Conservation (phyloP, 2,797 vertebrate species). For the Schizopygopsis malacanthus region DNA sequence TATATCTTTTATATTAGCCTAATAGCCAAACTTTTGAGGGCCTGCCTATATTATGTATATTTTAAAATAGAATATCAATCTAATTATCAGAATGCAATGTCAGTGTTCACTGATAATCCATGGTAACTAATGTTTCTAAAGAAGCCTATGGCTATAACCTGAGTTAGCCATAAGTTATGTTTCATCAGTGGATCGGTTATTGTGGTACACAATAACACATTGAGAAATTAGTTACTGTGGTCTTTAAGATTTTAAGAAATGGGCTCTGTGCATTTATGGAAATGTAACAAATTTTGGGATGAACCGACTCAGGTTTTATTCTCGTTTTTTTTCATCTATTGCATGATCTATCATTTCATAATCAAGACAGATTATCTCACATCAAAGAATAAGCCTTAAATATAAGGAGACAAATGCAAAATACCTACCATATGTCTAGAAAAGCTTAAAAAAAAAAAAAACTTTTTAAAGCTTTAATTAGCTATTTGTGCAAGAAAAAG, state of each 20-base stretch:
- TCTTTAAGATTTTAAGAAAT: slow-evolving; percentile 23
- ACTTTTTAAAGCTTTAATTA: slow-evolving; percentile 25
- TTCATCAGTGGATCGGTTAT: slow-evolving; percentile 4
- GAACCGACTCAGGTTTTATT: slow-evolving; percentile 47
- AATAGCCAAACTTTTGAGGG: slow-evolving; percentile 40
- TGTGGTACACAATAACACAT: slow-evolving; percentile 7
- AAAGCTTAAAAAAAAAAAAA: slow-evolving; percentile 12
- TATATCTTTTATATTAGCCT: slow-evolving; percentile 42
- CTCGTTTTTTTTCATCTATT: slow-evolving; percentile 42
- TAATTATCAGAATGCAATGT: slow-evolving; percentile 27
- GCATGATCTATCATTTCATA: slow-evolving; percentile 58
- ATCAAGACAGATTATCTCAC: slow-evolving; percentile 52
- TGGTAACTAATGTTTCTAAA: slow-evolving; percentile 22
- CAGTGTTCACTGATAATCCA: slow-evolving; percentile 30
- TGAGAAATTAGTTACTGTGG: slow-evolving; percentile 2
- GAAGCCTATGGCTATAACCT: slow-evolving; percentile 41
- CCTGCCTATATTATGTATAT: slow-evolving; percentile 39
- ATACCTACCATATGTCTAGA: background rate
- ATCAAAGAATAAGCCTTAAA: slow-evolving; percentile 61
- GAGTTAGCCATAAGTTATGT: slow-evolving; percentile 15
- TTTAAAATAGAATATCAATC: slow-evolving; percentile 29
- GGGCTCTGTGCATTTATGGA: slow-evolving; percentile 32
- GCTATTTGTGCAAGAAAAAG: background rate
- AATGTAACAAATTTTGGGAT: background rate
- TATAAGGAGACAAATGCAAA: slow-evolving; percentile 45